phyloP scores from a whole-genome alignment of 2,888 invertebrate species.

The Mongoloraphidia duomilia region DNA sequence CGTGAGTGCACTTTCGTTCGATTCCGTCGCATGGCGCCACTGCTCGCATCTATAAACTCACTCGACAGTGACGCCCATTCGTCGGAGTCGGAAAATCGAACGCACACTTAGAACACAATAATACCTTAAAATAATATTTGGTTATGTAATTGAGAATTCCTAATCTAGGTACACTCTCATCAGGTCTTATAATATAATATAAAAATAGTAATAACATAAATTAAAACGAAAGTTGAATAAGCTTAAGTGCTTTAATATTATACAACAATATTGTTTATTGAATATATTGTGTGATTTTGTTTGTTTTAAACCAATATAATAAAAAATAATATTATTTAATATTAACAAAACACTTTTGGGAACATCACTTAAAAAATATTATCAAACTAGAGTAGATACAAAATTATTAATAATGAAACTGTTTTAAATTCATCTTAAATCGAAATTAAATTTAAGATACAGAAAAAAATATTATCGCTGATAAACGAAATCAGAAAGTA shows the following conservation, averaged over 20 bases:
- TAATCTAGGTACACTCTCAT: background rate
- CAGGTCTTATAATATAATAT: background rate
- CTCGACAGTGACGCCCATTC: too few species aligned
- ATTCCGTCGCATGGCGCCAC: too few species aligned
- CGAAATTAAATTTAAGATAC: too few species aligned
- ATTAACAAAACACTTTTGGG: background rate
- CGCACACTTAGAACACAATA: background rate
- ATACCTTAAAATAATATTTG: conserved; percentile 6
- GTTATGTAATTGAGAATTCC: background rate
- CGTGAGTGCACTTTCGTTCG: too few species aligned
- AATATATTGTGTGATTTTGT: background rate
- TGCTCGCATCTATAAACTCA: too few species aligned
- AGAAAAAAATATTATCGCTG: too few species aligned
- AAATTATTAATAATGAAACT: too few species aligned
- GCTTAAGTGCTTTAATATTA: conserved; percentile 1
- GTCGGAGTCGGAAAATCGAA: too few species aligned
- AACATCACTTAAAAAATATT: background rate
- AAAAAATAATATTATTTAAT: background rate
- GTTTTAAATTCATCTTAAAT: too few species aligned
- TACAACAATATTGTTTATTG: background rate
- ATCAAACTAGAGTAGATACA: too few species aligned
- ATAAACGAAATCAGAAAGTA: too few species aligned
- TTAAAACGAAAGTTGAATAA: background rate
- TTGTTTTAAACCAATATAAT: background rate
- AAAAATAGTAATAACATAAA: background rate